These are phyloP conservation scores for Spermophilus dauricus DNA, from an alignment of 2,113 vertebrate species.

Conservation along the genomic window DNA sequence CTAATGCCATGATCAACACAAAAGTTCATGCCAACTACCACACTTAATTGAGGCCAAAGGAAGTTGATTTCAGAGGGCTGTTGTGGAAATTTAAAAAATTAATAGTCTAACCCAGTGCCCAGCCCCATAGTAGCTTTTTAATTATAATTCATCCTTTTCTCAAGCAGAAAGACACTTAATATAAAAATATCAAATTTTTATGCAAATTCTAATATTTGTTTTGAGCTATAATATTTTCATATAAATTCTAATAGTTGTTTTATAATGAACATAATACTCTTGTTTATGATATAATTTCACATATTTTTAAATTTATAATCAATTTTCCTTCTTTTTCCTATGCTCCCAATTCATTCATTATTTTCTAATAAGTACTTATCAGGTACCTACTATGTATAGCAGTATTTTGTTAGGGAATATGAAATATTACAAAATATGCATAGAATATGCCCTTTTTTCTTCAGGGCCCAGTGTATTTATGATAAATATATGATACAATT, in stretches of 20 bases:
- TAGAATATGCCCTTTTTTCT: slow-evolving; percentile 5
- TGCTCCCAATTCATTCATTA: neutral
- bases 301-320: slow-evolving; percentile 52
- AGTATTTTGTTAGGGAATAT: slow-evolving; percentile 15
- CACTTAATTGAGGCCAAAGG: neutral
- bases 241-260: neutral
- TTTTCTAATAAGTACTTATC: slow-evolving; percentile 65
- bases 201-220: slow-evolving; percentile 29
- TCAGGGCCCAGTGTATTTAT: slow-evolving; percentile 19
- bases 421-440: slow-evolving; percentile 12
- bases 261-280: slow-evolving; percentile 43
- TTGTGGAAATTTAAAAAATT: slow-evolving; percentile 50
- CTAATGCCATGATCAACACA: neutral
- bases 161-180: slow-evolving; percentile 45
- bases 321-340: neutral
- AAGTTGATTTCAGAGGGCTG: neutral
- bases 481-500: slow-evolving; percentile 44
- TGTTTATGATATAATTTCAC: slow-evolving; percentile 35
- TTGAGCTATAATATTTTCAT: neutral
- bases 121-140: slow-evolving; percentile 26
- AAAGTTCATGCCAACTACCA: slow-evolving; percentile 9
- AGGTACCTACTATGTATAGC: neutral
- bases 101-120: neutral
- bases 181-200: slow-evolving; percentile 49
- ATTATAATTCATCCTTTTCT: slow-evolving; percentile 37